Evolutionary conservation across 2,888 invertebrate species (phyloP).

Genomic region (Drosophila dives): DNA sequence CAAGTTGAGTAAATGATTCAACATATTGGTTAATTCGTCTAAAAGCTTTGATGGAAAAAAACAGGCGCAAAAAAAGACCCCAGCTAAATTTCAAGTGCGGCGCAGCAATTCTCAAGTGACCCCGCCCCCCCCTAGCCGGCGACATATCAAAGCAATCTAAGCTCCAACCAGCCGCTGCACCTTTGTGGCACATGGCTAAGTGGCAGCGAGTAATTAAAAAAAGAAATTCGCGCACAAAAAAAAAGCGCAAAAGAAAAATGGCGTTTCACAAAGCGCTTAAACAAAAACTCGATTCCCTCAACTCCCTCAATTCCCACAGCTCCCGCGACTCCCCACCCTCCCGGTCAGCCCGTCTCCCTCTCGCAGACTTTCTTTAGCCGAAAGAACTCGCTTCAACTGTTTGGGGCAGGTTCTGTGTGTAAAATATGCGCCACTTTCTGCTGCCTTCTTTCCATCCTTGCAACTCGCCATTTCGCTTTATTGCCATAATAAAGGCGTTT

Average conservation of each 20-base stretch:
- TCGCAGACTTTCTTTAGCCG: not conserved
- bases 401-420: slow-evolving; percentile 44
- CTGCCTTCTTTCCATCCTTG: slow-evolving; percentile 8
- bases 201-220: slow-evolving; percentile 75
- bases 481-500: slow-evolving; percentile 75
- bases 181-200: slow-evolving; percentile 52
- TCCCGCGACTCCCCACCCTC: no score
- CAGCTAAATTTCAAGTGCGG: slow-evolving; percentile 55
- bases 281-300: slow-evolving; percentile 8
- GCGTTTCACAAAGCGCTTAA: slow-evolving; percentile 55
- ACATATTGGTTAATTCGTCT: slow-evolving; percentile 75
- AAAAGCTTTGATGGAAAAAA: slow-evolving; percentile 73
- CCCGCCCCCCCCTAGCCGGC: slow-evolving; percentile 22
- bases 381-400: slow-evolving; percentile 17
- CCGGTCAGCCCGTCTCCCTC: no score
- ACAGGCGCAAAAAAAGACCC: not conserved
- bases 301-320: not conserved
- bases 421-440: slow-evolving; percentile 72
- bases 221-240: slow-evolving; percentile 71
- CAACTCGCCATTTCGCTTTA: slow-evolving; percentile 53
- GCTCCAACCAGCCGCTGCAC: not conserved
- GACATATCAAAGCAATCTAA: slow-evolving; percentile 64
- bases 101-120: slow-evolving; percentile 69
- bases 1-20: slow-evolving; percentile 54
- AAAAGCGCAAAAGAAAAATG: slow-evolving; percentile 59